Percentiles rank a stretch among this genome's conserved stretches.
Evolutionary conservation across 2,113 vertebrate genomes (phyloP).

Genomic region (Proteles cristata): DNA sequence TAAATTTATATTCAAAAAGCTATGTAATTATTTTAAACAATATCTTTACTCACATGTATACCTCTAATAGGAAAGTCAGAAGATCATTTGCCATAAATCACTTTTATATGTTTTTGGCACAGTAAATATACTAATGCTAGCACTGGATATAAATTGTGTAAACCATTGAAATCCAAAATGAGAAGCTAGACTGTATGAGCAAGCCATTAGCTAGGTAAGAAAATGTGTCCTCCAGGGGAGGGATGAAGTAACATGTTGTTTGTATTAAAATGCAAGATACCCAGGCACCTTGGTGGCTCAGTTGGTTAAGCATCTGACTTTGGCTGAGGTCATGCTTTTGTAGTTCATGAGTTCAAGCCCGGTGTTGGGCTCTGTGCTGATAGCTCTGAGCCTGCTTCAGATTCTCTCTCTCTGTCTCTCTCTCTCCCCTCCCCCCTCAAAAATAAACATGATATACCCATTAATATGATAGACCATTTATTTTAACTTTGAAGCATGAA

Average conservation of each 20-base stretch:
- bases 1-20: neutral
- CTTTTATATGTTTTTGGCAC: neutral
- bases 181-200: neutral
- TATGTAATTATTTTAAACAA: neutral
- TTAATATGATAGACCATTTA: conserved; percentile 50
- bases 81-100: neutral
- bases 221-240: neutral
- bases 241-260: conserved; percentile 40
- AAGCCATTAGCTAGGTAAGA: conserved; percentile 10
- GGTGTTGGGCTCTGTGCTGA: too few species aligned
- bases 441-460: neutral
- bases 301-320: too few species aligned
- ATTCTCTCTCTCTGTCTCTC: too few species aligned
- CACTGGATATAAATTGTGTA: neutral
- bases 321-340: too few species aligned
- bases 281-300: too few species aligned
- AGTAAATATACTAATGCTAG: neutral
- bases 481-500: conserved; percentile 51
- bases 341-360: too few species aligned
- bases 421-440: too few species aligned
- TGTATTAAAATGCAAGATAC: conserved; percentile 42
- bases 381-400: too few species aligned
- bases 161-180: neutral
- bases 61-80: neutral
- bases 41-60: neutral